Evolutionary conservation across 2,888 invertebrate genomes (phyloP).

Genomic region (Carpatolechia fugitivella): DNA sequence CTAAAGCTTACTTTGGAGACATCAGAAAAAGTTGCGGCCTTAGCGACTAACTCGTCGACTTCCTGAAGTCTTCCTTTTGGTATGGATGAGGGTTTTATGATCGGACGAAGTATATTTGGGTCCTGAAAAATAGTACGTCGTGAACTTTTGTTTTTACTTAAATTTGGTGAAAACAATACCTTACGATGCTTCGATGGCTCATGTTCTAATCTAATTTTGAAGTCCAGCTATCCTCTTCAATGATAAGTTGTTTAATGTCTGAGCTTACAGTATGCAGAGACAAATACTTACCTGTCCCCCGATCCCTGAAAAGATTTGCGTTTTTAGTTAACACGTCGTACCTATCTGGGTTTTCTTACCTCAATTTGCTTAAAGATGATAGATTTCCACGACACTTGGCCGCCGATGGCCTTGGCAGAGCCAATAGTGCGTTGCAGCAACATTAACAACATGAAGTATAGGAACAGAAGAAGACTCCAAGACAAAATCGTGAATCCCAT

Average conservation of each 20-base stretch:
- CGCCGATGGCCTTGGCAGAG: conserved; percentile 53
- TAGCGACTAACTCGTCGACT: conserved; percentile 61
- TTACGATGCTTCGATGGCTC: too few species aligned
- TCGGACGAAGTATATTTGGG: conserved; percentile 31
- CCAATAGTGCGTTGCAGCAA: conserved; percentile 59
- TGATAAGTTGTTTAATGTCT: too few species aligned
- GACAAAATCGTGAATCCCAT: conserved; percentile 43
- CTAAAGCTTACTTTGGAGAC: conserved; percentile 51
- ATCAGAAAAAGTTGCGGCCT: conserved; percentile 55
- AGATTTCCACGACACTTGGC: conserved; percentile 61
- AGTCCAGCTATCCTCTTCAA: too few species aligned
- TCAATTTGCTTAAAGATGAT: conserved; percentile 53
- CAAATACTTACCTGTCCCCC: too few species aligned
- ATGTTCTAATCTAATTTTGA: too few species aligned
- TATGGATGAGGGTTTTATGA: conserved; percentile 39
- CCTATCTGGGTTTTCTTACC: too few species aligned
- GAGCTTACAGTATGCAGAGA: too few species aligned
- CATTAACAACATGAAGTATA: conserved; percentile 58
- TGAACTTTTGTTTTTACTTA: neutral
- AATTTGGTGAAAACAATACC: too few species aligned
- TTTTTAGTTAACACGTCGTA: too few species aligned
- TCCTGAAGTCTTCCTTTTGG: conserved; percentile 53
- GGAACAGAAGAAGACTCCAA: conserved; percentile 48
- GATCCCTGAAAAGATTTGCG: too few species aligned
- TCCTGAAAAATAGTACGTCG: conserved; percentile 34